Evolutionary conservation across 2,113 vertebrate species (phyloP).

Genomic region (Sphyrna mokarran): DNA sequence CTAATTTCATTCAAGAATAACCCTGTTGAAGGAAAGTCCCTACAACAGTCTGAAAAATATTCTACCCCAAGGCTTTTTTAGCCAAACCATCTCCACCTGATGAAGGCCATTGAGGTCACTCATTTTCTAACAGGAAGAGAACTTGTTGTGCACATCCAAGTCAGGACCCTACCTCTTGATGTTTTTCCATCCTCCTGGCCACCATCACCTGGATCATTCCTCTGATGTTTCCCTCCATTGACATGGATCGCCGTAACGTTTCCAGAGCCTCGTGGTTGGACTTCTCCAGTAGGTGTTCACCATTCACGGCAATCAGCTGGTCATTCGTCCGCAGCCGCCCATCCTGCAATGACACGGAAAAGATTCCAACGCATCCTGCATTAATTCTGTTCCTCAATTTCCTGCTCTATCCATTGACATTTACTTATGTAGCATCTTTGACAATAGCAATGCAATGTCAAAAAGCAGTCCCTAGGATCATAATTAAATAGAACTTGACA

Average conservation of each 20-base stretch:
- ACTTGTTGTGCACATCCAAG: background rate
- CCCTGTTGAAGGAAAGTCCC: background rate
- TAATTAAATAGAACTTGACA: background rate
- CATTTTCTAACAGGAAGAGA: background rate
- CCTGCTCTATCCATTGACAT: background rate
- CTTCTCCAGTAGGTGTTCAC: constrained; percentile 78
- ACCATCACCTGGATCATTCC: constrained; percentile 90
- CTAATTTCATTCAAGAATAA: background rate
- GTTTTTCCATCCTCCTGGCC: constrained; percentile 61
- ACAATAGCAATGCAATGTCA: background rate
- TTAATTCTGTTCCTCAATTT: background rate
- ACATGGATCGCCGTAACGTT: constrained; percentile 89
- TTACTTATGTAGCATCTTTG: background rate
- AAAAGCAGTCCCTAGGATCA: background rate
- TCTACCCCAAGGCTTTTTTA: background rate
- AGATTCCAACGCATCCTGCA: background rate
- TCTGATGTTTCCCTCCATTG: constrained; percentile 86
- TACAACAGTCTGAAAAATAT: background rate
- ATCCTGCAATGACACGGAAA: constrained; percentile 58
- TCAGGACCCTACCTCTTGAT: constrained; percentile 49
- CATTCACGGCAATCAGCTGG: constrained; percentile 89
- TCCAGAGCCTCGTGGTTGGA: constrained; percentile 96
- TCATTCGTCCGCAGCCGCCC: constrained; percentile 81
- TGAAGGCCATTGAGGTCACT: too few relatives aligned
- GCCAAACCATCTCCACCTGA: background rate